Conservation (phyloP, 2,888 invertebrate genomes). For the Atherix ibis region DNA sequence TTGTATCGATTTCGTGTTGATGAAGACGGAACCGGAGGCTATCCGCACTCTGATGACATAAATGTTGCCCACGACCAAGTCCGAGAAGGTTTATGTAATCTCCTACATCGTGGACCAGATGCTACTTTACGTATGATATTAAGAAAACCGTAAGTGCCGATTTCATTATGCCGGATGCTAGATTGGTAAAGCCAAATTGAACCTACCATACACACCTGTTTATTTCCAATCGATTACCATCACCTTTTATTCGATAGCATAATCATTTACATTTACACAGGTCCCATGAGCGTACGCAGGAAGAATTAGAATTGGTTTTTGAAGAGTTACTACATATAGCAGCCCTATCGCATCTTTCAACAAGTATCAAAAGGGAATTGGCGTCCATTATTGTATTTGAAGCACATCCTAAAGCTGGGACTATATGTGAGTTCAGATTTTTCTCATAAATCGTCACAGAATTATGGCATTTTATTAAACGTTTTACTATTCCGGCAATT, state of each 20-base stretch:
- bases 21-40: constrained; percentile 43
- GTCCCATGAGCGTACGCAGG: constrained; percentile 55
- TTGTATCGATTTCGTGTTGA: constrained; percentile 68
- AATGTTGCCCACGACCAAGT: constrained; percentile 52
- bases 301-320: constrained; percentile 67
- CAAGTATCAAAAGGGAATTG: constrained; percentile 64
- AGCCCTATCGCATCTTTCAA: constrained; percentile 63
- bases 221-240: too few relatives aligned
- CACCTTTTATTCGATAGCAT: too few relatives aligned
- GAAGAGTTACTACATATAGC: constrained; percentile 70
- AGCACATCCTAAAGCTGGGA: constrained; percentile 58
- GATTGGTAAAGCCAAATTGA: background rate
- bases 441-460: too few relatives aligned
- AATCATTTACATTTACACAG: too few relatives aligned
- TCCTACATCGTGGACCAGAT: constrained; percentile 60
- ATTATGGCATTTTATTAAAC: too few relatives aligned
- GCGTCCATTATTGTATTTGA: constrained; percentile 67
- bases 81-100: constrained; percentile 45
- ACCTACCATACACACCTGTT: too few relatives aligned
- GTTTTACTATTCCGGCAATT: too few relatives aligned
- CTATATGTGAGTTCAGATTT: constrained; percentile 48
- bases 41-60: constrained; percentile 42
- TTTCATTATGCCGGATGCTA: background rate
- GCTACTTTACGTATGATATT: constrained; percentile 65
- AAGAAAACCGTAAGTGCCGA: constrained; percentile 55